Evolutionary conservation across 1,140 invertebrate species (phyloP), one percentile per base, ranked within the genome.

Genomic region (Pseudomyrmex sp.): DNA sequence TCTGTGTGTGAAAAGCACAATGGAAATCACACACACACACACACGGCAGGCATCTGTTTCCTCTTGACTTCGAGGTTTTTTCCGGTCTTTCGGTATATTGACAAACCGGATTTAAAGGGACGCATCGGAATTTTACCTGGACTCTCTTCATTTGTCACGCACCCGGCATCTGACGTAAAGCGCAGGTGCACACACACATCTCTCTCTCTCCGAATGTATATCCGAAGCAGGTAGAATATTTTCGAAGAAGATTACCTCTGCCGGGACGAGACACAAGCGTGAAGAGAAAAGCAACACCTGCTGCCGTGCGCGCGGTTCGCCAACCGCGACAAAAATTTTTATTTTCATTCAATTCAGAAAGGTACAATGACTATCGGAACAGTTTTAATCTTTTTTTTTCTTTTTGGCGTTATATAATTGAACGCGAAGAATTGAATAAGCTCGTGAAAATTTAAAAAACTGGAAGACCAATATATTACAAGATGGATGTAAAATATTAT

Each of bases 171-270:
- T 20, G 56, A 68, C 35, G 18, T 77, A 63, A 52, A 76, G 75
- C 44, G 63, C 72, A 66, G 72, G 63, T 83, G 68, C 73, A 74
- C 35, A 35, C 35, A 7, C 26, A 26, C 18, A 18, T 18, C 18
- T 18, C 18, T 26, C 26, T 35, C 35, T 46, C 44, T 10, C 12
- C 44, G 54, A 35, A 52, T 18, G 52, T 68, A 75, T 62, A 75
- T 62, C 44, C 52, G 46, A 46, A 74, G 5, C 26, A 74, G 63
- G 58, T 83, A 75, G 66, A 83, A 85, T 66, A 82, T 76, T 85
- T 82, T 83, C 61, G 4, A 46, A 83, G 4, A 46, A 83, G 63
- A 82, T 70, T 68, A 35, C 50, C 35, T 20, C 26, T 72, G n/a
- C 62, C 72, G 61, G n/a, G 18, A 18, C 7, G 18, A 20, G 35